Evolutionary conservation across 2,113 vertebrate species (phyloP), one percentile per base, ranked within the genome.

Genomic region (Dromaius novaehollandiae): DNA sequence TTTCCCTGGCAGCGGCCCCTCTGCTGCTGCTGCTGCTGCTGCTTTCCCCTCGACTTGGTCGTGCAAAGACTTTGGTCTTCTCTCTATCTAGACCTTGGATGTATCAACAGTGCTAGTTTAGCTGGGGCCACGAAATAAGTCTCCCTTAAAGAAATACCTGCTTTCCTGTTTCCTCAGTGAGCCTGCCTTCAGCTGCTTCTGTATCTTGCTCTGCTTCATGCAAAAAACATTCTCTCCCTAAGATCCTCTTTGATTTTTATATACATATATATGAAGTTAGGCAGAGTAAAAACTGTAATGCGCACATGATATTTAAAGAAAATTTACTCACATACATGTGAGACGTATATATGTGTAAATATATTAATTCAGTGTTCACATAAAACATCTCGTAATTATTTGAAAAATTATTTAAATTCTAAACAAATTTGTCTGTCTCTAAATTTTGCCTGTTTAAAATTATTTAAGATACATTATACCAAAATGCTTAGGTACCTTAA

Each of bases 151-250:
- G 20, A 28, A 38, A 6, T 34, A 25, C 14, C 19, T 32, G 7
- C 22, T 60, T n/a, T 60, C 32, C 46, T 36, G 0, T n/a, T 46
- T 32, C 66, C 53, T 55, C 6, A 0, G 25, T 8, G 8, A 74
- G 38, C 36, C 10, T 60, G 55, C 7, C 0, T 36, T 53, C 34
- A 40, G 32, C 55, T 56, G 2, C 56, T 32, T 32, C 60, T 73
- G 8, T 2, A 7, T 16, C 28, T 61, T n/a, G n/a, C 36, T 55
- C 56, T 64, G n/a, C 63, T 63, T 55, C 40, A 6, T n/a, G 13
- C 34, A 56, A 32, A 48, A 48, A 1, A 26, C 40, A 3, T 22
- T 26, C 2, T 69, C 65, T 36, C 18, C 61, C 19, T 28, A 8
- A 56, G 30, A 50, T 32, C 48, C 30, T 40, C 86, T 80, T 38